These are phyloP conservation scores for Cosmia pyralina DNA, from an alignment of 2,888 invertebrate species.

Conservation along the genomic window DNA sequence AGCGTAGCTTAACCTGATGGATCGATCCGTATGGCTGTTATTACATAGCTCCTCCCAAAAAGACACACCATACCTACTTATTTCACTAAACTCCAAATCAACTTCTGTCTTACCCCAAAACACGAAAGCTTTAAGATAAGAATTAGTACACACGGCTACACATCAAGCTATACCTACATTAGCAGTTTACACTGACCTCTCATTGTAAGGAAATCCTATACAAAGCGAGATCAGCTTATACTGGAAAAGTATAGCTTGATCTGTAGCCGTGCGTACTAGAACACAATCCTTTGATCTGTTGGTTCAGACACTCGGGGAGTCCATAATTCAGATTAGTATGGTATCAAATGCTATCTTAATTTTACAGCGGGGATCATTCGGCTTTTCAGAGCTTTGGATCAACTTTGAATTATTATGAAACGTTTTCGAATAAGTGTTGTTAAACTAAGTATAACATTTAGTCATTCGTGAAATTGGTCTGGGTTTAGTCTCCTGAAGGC, in stretches of 20 bases:
- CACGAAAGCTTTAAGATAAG: conserved; percentile 18
- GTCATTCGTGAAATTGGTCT: conserved; percentile 29
- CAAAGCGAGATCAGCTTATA: too few species aligned
- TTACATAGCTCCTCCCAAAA: too few species aligned
- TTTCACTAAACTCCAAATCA: background rate
- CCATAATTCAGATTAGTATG: conserved; percentile 53
- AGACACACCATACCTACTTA: background rate
- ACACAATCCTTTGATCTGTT: conserved; percentile 56
- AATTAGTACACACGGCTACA: too few species aligned
- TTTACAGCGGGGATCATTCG: conserved; percentile 53
- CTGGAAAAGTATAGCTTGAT: conserved; percentile 13
- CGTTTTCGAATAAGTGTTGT: conserved; percentile 20
- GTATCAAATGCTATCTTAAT: conserved; percentile 59
- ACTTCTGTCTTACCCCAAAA: conserved; percentile 1
- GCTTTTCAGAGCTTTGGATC: conserved; percentile 30
- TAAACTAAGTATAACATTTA: conserved; percentile 26
- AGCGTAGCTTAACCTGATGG: too few species aligned
- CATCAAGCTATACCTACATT: too few species aligned
- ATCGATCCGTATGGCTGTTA: too few species aligned
- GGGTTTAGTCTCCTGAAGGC: background rate
- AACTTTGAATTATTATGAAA: conserved; percentile 32
- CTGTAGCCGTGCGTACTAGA: too few species aligned
- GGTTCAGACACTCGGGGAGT: conserved; percentile 54
- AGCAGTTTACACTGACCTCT: too few species aligned
- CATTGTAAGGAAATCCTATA: too few species aligned